phyloP scores from a whole-genome alignment of 2,888 invertebrate species.

The Zhuqinia jingwanae region DNA sequence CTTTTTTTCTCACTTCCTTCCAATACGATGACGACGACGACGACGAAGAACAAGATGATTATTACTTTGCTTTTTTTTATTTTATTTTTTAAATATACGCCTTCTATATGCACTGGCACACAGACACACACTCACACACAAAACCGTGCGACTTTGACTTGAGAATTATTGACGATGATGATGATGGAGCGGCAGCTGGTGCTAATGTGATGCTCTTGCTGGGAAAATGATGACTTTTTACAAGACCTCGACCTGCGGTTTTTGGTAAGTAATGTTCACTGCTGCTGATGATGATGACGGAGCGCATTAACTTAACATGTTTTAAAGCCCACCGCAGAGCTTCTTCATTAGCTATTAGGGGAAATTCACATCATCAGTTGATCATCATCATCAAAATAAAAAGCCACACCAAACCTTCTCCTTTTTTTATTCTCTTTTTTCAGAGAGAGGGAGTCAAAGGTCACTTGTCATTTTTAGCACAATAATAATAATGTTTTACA shows the following conservation, averaged over 20 bases:
- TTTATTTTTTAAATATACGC: too few species aligned
- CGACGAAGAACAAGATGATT: constrained; percentile 33
- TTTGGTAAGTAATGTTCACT: constrained; percentile 60
- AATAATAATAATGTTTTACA: constrained; percentile 37
- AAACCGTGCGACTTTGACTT: not conserved
- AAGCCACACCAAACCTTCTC: constrained; percentile 54
- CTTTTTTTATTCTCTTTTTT: constrained; percentile 8
- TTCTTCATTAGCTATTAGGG: constrained; percentile 65
- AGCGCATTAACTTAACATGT: constrained; percentile 55
- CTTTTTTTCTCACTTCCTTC: constrained; percentile 65
- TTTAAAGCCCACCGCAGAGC: constrained; percentile 68
- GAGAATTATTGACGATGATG: constrained; percentile 13
- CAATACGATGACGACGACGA: not conserved
- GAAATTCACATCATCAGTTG: constrained; percentile 59
- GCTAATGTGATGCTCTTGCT: constrained; percentile 71
- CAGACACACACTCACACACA: too few species aligned
- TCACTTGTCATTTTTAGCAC: constrained; percentile 71
- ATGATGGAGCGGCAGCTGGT: constrained; percentile 63
- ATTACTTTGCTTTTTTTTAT: constrained; percentile 17
- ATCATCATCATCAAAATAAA: constrained; percentile 37
- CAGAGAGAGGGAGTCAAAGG: constrained; percentile 54
- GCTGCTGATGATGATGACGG: constrained; percentile 40
- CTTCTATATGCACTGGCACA: too few species aligned
- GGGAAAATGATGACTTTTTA: constrained; percentile 73
- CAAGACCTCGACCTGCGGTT: constrained; percentile 71